Evolutionary conservation across 2,113 vertebrate species (phyloP).

Genomic region (Odontesthes bonariensis): DNA sequence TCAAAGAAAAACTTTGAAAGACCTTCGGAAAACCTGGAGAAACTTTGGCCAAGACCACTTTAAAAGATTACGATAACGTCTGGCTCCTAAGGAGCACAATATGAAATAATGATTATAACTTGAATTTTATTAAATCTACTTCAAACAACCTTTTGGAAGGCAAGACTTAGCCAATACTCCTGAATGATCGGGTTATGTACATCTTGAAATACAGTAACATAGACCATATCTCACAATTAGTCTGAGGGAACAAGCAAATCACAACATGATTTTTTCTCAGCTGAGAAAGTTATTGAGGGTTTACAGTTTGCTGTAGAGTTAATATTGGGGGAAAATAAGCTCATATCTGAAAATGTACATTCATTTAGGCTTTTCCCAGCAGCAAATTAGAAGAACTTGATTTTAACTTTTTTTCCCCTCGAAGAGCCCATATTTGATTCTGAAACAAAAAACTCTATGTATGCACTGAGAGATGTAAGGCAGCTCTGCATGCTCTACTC

Average conservation of each 20-base stretch:
- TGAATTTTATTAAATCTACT: background rate
- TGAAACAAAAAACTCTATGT: conserved; percentile 6
- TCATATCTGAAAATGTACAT: background rate
- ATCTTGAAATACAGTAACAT: background rate
- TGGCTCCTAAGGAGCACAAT: too few relatives aligned
- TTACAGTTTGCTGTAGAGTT: too few relatives aligned
- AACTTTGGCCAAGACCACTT: too few relatives aligned
- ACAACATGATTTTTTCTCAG: too few relatives aligned
- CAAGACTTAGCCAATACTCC: background rate
- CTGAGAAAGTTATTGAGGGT: too few relatives aligned
- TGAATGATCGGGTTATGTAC: background rate
- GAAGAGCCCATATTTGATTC: background rate
- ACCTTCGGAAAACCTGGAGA: too few relatives aligned
- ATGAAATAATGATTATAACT: background rate
- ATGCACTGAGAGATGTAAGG: conserved; percentile 1
- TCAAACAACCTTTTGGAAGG: background rate
- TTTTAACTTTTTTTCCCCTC: conserved; percentile 1
- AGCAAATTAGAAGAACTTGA: conserved; percentile 35
- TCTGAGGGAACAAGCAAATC: background rate
- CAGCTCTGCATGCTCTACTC: background rate
- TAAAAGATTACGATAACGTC: too few relatives aligned
- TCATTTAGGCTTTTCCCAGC: background rate
- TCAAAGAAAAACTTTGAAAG: too few relatives aligned
- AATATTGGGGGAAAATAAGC: background rate
- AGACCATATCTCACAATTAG: background rate